Base-by-base conservation (phyloP, 2,797 vertebrate genomes). In the Cyprinella venusta region DNA sequence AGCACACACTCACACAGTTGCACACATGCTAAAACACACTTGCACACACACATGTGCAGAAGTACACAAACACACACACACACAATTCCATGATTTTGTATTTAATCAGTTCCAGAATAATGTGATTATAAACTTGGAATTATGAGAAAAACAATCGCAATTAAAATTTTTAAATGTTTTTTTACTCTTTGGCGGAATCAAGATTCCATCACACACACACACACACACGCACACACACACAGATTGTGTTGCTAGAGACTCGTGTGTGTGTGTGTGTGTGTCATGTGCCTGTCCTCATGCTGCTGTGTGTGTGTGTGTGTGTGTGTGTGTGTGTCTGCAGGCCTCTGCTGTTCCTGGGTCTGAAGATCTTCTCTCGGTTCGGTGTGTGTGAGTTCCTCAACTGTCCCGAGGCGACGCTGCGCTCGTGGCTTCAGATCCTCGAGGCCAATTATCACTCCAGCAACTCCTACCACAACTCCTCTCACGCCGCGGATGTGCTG, bases 381-480 rank as follows among this genome's bases (percentile, higher is more conserved):
- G 96, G 96, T 64, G 96, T 99, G 88, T 98, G 98, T 42, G 96
- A 98, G 92, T 98, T 96, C 92, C 93, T 99, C 9, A 96, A 94
- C 92, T 99, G 98, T 90, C 95, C 97, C 0, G 97, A 99, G 92
- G 92, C 93, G 24, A 97, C 96, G 0, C 87, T 99, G 91, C 95
- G 96, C 83, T 96, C 97, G 0, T 99, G 98, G 98, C 90, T 99
- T 42, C 96, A 98, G 89, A 90, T 96, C 81, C 96, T 99, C 6
- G 98, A 99, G 91, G 95, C 96, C 19, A 98, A 96, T 90, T 99
- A 99, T 90, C 97, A 98, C 91, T 93, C 96, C 54, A 95, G 92
- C 87, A 99, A 99, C 93, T 96, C 98, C 70, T 99, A 99, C 93
- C 98, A 99, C 93, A 99, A 99, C 86, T 99, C 98, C n/a, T 95